Base-by-base conservation (phyloP, 2,888 invertebrate species). In the Lamproptera curius region DNA sequence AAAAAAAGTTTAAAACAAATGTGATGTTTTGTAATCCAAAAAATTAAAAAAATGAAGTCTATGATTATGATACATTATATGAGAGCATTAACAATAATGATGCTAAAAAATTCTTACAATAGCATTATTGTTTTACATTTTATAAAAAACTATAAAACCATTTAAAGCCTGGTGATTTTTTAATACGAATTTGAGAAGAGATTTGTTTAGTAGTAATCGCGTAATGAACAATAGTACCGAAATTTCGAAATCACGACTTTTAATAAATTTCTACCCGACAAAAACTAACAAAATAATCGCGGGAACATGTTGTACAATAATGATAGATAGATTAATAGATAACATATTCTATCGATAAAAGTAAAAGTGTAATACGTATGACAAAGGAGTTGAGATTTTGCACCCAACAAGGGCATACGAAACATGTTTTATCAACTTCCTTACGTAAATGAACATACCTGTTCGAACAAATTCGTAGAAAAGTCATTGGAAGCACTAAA, bases 361-460 rank as follows among this genome's bases (percentile, higher is more conserved):
- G 84, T 86, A 86, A 86, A 86, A 86, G 86, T 86, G 61, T 52
- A 59, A 51, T 62, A 60, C 65, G 62, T 70, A 72, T 81, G 74
- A 84, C 85, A 84, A 84, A 84, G 83, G 78, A 84, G 78, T 71
- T 62, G 61, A 76, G 78, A 76, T 85, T 84, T 82, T 73, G 80
- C 78, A 83, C 81, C 61, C 63, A 83, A 78, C 84, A 84, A 83
- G 83, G 86, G 78, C 82, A 80, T 62, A 70, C 51, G 63, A 74
- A 79, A 80, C 78, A 76, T 75, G 77, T 71, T 77, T 74, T 75
- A 64, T 62, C 53, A 51, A 55, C 55, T 55, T 63, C 55, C 61
- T 62, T 51, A 57, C 42, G 53, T 51, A 52, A 45, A 52, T 51
- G 53, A 52, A 58, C 51, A 16, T 55, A 70, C 79, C 56, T 74